Evolutionary conservation across 2,113 vertebrate species (phyloP).

Genomic region (Cyanoramphus novaezelandiae): DNA sequence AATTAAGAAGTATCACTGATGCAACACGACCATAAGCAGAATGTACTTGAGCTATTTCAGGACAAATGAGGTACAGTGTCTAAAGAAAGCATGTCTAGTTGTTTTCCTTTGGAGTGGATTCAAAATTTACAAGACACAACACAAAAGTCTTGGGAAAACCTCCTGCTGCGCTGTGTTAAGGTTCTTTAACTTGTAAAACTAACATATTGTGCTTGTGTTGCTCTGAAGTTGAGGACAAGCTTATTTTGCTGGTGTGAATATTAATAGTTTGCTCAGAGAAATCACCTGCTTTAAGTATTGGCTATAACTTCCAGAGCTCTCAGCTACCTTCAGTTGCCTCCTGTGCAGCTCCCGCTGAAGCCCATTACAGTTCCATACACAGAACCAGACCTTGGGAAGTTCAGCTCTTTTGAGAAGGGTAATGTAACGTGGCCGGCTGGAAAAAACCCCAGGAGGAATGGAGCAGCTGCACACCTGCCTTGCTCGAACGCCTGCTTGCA

Average conservation of each 20-base stretch:
- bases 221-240: background rate
- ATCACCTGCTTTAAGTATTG: background rate
- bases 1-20: background rate
- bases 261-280: background rate
- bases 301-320: background rate
- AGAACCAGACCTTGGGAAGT: background rate
- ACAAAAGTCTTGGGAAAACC: background rate
- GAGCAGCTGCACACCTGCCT: slow-evolving; percentile 28
- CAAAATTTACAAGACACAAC: background rate
- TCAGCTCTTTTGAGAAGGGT: background rate
- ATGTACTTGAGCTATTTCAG: background rate
- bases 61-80: background rate
- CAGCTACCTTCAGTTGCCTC: background rate
- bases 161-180: background rate
- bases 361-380: background rate
- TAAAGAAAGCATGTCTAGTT: background rate
- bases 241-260: slow-evolving; percentile 6
- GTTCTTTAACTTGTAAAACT: background rate
- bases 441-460: background rate
- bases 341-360: background rate
- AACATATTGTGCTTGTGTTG: background rate
- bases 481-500: background rate
- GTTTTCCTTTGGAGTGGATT: background rate
- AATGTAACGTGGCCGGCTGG: background rate
- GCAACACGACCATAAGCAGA: background rate